These are phyloP conservation scores for Drosophila nr. perissopoda DNA, from an alignment of 2,888 invertebrate genomes.

Conservation along the genomic window DNA sequence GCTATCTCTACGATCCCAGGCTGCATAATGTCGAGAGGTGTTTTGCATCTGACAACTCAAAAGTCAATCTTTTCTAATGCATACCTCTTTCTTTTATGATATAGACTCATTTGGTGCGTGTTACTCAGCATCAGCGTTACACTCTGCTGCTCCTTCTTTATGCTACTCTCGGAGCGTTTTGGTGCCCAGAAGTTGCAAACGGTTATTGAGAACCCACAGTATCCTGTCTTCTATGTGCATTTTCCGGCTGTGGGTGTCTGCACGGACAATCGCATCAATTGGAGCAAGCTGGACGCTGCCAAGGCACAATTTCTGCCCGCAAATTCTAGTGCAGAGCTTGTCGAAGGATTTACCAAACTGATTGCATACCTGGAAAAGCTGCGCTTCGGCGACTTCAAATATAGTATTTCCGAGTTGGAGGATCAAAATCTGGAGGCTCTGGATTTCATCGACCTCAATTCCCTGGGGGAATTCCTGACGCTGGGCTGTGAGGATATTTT, in stretches of 20 bases:
- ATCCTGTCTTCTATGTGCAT: constrained; percentile 80
- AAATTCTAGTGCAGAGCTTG: constrained; percentile 60
- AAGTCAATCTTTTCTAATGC: too few species aligned
- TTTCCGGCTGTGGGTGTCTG: constrained; percentile 83
- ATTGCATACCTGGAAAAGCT: constrained; percentile 74
- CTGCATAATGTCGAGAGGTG: constrained; percentile 80
- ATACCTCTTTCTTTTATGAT: neutral
- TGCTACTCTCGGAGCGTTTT: constrained; percentile 74
- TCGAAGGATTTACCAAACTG: constrained; percentile 67
- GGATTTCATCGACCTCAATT: constrained; percentile 72
- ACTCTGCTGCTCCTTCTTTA: constrained; percentile 67
- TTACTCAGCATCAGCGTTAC: constrained; percentile 73
- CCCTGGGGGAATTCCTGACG: constrained; percentile 64
- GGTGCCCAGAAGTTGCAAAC: constrained; percentile 78
- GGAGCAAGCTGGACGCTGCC: constrained; percentile 77
- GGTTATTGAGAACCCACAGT: constrained; percentile 83
- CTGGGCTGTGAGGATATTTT: constrained; percentile 84
- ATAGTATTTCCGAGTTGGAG: constrained; percentile 62
- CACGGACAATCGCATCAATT: constrained; percentile 82
- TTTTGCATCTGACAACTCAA: neutral
- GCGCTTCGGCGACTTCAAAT: constrained; percentile 78
- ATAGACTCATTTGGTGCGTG: constrained; percentile 78
- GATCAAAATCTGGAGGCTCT: constrained; percentile 79
- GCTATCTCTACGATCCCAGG: constrained; percentile 78
- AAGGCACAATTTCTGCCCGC: constrained; percentile 71